Conservation (phyloP, 2,888 invertebrate genomes). For the Hedya salicella region DNA sequence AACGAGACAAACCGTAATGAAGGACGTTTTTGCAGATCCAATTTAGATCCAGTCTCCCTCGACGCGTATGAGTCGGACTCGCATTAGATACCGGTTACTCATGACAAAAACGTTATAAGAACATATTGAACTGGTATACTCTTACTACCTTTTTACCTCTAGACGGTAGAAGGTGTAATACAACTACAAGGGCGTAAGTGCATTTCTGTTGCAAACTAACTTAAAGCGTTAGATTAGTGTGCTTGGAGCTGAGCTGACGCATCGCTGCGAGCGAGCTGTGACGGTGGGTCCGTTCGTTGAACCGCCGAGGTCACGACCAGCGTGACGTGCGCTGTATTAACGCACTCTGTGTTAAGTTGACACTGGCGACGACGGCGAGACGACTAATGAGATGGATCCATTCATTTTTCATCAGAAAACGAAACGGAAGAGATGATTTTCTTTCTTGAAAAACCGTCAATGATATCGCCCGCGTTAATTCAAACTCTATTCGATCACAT, state of each 20-base stretch:
- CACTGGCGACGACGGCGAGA: slow-evolving; percentile 40
- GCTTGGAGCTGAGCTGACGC: slow-evolving; percentile 61
- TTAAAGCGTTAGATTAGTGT: background rate
- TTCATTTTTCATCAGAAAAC: slow-evolving; percentile 1
- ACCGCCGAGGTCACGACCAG: slow-evolving; percentile 82
- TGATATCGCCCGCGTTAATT: too few relatives aligned
- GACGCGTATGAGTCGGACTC: slow-evolving; percentile 14
- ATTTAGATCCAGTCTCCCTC: slow-evolving; percentile 36
- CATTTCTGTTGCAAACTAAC: background rate
- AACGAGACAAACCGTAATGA: slow-evolving; percentile 19
- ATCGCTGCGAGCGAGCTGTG: slow-evolving; percentile 69
- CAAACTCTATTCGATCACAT: too few relatives aligned
- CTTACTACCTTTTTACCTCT: slow-evolving; percentile 4
- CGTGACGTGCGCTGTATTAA: slow-evolving; percentile 69
- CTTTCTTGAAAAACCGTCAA: too few relatives aligned
- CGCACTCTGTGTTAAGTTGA: slow-evolving; percentile 56
- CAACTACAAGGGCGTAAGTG: background rate
- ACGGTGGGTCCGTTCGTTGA: slow-evolving; percentile 79
- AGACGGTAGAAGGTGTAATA: background rate
- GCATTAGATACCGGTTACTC: background rate
- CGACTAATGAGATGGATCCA: slow-evolving; percentile 28
- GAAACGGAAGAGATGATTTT: too few relatives aligned
- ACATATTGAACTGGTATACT: background rate
- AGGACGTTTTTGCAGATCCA: slow-evolving; percentile 37
- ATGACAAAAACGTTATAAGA: background rate